Evolutionary conservation across 2,888 invertebrate species (phyloP).

Genomic region (Lypha dubia): DNA sequence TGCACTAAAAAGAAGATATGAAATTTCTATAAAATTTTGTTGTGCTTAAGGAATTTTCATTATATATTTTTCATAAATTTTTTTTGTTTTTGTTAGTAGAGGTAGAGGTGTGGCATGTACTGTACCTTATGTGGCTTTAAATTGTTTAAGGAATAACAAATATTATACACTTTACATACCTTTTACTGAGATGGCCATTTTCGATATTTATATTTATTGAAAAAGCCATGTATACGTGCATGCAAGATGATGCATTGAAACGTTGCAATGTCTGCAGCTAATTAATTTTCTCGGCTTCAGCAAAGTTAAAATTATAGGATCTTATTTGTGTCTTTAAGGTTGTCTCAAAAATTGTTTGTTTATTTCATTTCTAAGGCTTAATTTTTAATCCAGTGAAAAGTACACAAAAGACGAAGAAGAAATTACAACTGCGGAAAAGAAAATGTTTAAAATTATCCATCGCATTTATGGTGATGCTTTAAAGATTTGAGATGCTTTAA

Average conservation of each 20-base stretch:
- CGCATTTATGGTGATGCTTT: constrained; percentile 64
- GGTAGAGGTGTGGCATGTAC: constrained; percentile 59
- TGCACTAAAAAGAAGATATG: not conserved
- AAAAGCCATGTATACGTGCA: not conserved
- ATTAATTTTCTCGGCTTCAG: constrained; percentile 66
- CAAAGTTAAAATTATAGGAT: constrained; percentile 58
- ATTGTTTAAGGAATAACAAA: constrained; percentile 30
- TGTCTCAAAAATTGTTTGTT: not conserved
- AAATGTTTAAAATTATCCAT: constrained; percentile 67
- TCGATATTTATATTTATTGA: constrained; percentile 14
- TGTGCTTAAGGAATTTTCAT: constrained; percentile 22
- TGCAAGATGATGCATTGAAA: not conserved
- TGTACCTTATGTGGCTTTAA: constrained; percentile 12
- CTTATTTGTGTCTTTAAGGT: constrained; percentile 26
- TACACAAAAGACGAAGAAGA: too few relatives aligned
- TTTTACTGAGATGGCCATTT: constrained; percentile 40
- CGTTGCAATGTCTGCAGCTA: constrained; percentile 34
- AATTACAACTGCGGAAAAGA: constrained; percentile 3
- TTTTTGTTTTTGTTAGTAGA: not conserved
- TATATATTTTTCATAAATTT: too few relatives aligned
- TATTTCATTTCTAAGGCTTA: constrained; percentile 27
- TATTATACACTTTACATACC: constrained; percentile 51
- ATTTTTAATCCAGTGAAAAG: constrained; percentile 17
- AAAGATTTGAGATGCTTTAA: constrained; percentile 58
- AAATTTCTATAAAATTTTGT: constrained; percentile 1